Conservation (phyloP, 2,113 vertebrate species). For the Thymallus thymallus region DNA sequence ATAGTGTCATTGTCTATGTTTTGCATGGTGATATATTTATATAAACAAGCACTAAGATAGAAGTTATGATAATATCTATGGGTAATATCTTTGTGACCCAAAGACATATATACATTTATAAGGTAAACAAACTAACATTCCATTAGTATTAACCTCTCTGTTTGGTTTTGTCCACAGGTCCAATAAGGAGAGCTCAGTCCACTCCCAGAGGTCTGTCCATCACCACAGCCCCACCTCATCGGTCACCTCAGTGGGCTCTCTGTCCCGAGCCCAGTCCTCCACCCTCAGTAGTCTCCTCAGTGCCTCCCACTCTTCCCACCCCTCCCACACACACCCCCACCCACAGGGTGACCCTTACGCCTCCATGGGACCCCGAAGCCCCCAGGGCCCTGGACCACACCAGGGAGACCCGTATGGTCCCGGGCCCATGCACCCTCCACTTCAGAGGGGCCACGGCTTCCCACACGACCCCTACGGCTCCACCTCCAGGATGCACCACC, state of each 20-base stretch:
- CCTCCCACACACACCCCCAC: slow-evolving; percentile 45
- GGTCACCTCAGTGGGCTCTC: slow-evolving; percentile 87
- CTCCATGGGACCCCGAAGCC: slow-evolving; percentile 65
- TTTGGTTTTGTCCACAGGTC: slow-evolving; percentile 74
- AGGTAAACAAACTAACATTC: background rate
- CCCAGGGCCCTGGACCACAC: slow-evolving; percentile 71
- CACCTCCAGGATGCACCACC: slow-evolving; percentile 80
- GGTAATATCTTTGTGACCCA: too few relatives aligned
- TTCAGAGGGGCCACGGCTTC: slow-evolving; percentile 73
- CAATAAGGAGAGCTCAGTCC: slow-evolving; percentile 81
- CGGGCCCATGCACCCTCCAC: slow-evolving; percentile 57
- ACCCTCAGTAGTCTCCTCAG: slow-evolving; percentile 82
- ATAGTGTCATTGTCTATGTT: too few relatives aligned
- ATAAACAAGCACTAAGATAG: background rate
- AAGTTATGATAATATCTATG: background rate
- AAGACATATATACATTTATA: background rate
- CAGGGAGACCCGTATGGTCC: slow-evolving; percentile 74
- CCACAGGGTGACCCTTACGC: slow-evolving; percentile 67
- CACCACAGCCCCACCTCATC: slow-evolving; percentile 97
- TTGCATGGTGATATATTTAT: background rate
- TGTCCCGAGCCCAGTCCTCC: slow-evolving; percentile 88
- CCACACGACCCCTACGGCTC: slow-evolving; percentile 78
- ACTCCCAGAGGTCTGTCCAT: slow-evolving; percentile 78
- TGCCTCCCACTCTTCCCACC: slow-evolving; percentile 64
- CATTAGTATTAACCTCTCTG: background rate